A percentile compares a stretch with the other conserved stretches of the same genome.
These are phyloP conservation scores for Campylorhamphus procurvoides DNA, from an alignment of 2,113 vertebrate genomes.

Conservation along the genomic window DNA sequence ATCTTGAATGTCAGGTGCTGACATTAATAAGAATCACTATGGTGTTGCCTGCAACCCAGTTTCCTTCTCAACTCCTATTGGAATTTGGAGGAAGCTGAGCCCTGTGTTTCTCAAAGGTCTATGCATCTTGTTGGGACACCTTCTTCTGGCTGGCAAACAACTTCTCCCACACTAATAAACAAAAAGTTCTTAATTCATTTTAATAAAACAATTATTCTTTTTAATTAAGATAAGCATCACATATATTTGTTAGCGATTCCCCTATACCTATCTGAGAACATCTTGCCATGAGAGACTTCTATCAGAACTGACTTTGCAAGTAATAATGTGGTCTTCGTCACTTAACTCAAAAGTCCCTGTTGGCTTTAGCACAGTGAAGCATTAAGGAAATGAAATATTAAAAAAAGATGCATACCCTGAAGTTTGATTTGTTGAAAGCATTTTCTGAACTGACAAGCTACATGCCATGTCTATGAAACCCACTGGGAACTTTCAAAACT, in stretches of 20 bases:
- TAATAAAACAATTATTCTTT: slow-evolving; percentile 41
- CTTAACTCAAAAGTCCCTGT: slow-evolving; percentile 72
- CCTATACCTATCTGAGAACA: slow-evolving; percentile 41
- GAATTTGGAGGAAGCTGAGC: background rate
- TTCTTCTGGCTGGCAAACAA: background rate
- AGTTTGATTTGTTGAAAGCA: slow-evolving; percentile 78
- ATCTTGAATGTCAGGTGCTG: background rate
- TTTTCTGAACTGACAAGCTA: slow-evolving; percentile 79
- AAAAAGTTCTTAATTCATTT: slow-evolving; percentile 6
- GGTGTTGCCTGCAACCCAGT: background rate
- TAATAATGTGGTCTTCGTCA: slow-evolving; percentile 74
- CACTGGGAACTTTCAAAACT: slow-evolving; percentile 79
- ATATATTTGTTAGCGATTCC: background rate
- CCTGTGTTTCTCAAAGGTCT: background rate
- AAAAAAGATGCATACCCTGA: slow-evolving; percentile 54
- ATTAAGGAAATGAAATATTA: slow-evolving; percentile 76
- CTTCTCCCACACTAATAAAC: background rate
- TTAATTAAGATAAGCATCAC: slow-evolving; percentile 57
- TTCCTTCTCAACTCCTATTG: background rate
- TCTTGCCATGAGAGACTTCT: slow-evolving; percentile 62
- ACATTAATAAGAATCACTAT: background rate
- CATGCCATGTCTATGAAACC: slow-evolving; percentile 74
- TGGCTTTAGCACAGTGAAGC: slow-evolving; percentile 77
- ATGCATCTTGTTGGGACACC: background rate
- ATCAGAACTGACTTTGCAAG: slow-evolving; percentile 63